Evolutionary conservation across 2,113 vertebrate species (phyloP), one percentile per base, ranked within the genome.

Genomic region (Morone chrysops): DNA sequence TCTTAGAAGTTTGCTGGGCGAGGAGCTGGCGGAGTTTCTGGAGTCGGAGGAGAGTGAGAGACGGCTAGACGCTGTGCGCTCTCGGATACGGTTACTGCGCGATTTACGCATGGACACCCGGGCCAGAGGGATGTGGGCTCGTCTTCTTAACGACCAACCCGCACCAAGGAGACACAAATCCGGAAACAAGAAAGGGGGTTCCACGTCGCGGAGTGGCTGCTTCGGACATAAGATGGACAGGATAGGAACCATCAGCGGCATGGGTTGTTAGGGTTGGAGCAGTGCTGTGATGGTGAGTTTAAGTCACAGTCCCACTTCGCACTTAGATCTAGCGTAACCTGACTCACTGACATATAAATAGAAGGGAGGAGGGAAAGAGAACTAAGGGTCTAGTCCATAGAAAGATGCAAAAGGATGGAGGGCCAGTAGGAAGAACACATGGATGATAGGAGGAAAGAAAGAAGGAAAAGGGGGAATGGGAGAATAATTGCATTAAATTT

Each of bases 161-260:
- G 88, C 92, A 72, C 51, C 94, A 50, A 95, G 96, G 82, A 95
- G 80, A 87, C 92, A 95, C 93, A 97, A 96, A 92, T 84, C 95
- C 4, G 93, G 94, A 62, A 94, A 88, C 80, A 99, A 98, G 96
- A 99, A 98, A 86, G 96, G 92, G 4, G 92, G 94, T 31, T 94
- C 96, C 83, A 92, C 93, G 22, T 76, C 94, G 43, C 89, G 94
- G 78, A 95, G 97, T 78, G 96, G 96, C 91, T 99, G 98, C 95
- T 99, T 99, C 90, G 97, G 97, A 82, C 97, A 97, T 90, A 99
- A 98, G 92, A 96, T 99, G 95, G 98, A 99, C 96, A 96, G 97
- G 74, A 99, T 99, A 95, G 98, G 98, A 83, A 94, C 97, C 94
- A 95, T 96, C 92, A 99, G 97, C 82, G 97, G 97, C 80, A 96